Percentiles rank a stretch among this genome's conserved stretches.
Conservation (phyloP, 2,113 vertebrate species). For the Tympanuchus pallidicinctus region DNA sequence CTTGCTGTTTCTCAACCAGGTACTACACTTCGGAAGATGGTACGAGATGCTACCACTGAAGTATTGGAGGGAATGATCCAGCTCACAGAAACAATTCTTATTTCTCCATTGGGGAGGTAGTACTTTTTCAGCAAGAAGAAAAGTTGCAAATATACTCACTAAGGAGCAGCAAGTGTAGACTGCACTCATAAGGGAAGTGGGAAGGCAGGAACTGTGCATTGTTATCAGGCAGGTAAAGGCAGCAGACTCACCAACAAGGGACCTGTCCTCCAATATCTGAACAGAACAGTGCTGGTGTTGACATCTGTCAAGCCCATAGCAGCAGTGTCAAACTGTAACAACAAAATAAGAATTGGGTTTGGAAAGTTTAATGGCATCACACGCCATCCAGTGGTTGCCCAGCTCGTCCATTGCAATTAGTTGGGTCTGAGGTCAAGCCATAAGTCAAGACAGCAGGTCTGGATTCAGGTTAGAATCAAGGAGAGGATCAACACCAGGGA, state of each 20-base stretch:
- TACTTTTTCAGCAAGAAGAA: background rate
- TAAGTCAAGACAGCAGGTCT: background rate
- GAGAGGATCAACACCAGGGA: background rate
- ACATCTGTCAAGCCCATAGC: background rate
- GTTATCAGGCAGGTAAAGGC: background rate
- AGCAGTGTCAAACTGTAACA: background rate
- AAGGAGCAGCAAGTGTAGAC: background rate
- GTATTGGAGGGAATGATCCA: conserved; percentile 87
- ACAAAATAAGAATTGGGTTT: background rate
- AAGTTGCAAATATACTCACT: background rate
- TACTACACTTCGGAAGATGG: conserved; percentile 84
- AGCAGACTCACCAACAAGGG: background rate
- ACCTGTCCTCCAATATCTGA: background rate
- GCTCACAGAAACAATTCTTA: conserved; percentile 85
- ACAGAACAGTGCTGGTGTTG: background rate
- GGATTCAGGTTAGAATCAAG: background rate
- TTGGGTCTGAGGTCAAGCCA: background rate
- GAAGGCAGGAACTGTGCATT: background rate
- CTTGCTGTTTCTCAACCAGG: conserved; percentile 74
- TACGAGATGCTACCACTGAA: conserved; percentile 83
- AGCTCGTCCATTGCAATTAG: background rate
- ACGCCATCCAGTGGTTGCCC: background rate
- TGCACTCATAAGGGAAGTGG: background rate
- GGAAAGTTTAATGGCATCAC: background rate
- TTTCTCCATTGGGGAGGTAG: conserved; percentile 84